These are phyloP conservation scores for Sebastes cheni DNA, from an alignment of 2,797 vertebrate genomes.

Conservation along the genomic window DNA sequence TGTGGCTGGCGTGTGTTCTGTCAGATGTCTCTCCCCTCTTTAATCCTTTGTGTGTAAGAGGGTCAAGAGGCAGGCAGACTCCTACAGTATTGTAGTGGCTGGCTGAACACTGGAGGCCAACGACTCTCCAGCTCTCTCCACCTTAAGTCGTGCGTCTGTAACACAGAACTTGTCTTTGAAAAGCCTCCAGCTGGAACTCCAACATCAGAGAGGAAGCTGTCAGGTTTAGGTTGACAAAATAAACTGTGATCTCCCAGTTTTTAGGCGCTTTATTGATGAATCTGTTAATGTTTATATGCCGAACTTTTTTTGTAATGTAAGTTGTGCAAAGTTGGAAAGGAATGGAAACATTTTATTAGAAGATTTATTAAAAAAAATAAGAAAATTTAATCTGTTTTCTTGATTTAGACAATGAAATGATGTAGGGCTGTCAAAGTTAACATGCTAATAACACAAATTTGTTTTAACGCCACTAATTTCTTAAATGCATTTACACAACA, in stretches of 20 bases:
- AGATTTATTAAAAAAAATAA: not conserved
- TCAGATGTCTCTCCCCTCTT: conserved; percentile 64
- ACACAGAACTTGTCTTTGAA: conserved; percentile 38
- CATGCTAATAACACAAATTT: accelerated
- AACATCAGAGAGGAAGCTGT: not conserved
- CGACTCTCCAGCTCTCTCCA: conserved; percentile 42
- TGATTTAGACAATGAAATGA: not conserved
- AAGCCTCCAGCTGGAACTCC: conserved; percentile 17
- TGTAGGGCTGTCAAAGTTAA: not conserved
- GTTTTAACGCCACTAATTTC: no score
- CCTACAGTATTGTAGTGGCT: conserved; percentile 60
- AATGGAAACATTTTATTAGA: not conserved
- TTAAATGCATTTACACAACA: no score
- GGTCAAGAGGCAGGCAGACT: conserved; percentile 75
- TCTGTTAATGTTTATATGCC: not conserved
- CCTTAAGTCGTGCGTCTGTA: conserved; percentile 22
- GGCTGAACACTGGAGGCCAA: conserved; percentile 47
- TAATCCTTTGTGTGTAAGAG: conserved; percentile 75
- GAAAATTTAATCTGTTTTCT: not conserved
- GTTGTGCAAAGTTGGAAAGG: not conserved
- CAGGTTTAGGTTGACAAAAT: not conserved
- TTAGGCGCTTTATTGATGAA: not conserved
- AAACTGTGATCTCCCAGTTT: not conserved
- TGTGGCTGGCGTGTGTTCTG: conserved; percentile 73
- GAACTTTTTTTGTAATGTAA: not conserved